Base-by-base conservation (phyloP, 2,113 vertebrate genomes). In the Rhinoderma darwinii region DNA sequence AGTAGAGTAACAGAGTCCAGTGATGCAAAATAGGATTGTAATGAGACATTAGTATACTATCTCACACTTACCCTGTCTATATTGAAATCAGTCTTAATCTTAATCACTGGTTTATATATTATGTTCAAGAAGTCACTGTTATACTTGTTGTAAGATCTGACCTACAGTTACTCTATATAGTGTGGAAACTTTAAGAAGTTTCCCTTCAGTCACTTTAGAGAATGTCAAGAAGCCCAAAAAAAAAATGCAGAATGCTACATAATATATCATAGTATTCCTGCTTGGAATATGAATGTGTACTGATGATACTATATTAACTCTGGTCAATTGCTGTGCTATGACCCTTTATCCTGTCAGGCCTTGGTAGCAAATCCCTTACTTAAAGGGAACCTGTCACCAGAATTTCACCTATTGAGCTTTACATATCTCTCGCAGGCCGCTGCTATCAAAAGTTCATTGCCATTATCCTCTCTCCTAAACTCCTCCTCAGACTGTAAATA, bases 1-100 rank as follows among this genome's bases (percentile, higher is more conserved):
- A 15, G 22, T 43, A n/a, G 32, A 18, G 44, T 56, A 73, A 70
- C 43, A 8, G 50, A 20, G 30, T 75, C 14, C 37, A 37, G 30
- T 41, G 70, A 59, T 75, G 68, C 70, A 84, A 30, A n/a, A 84
- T 84, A 27, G 43, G 37, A 84, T 84, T 73, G 44, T 84, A 84
- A 84, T 74, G 43, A 84, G 82, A 75, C 68, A 84, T 84, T 73
- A 74, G 82, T 74, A 84, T 84, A 47, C 82, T 12, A 59, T 22
- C 44, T 27, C 82, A 74, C 50, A 51, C 25, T 3, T n/a, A 56
- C 17, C 68, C 82, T 43, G 63, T n/a, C 63, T 84, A 73, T 84
- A 74, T 32, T 17, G 27, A 74, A 84, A 50, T 51, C 66, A 37
- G 27, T 32, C 70, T 56, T 75, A 84, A 84, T 30, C 35, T 84